Percentiles rank a stretch among this genome's conserved stretches.
phyloP scores from a whole-genome alignment of 1,140 invertebrate species.

The Oedothorax gibbosus region DNA sequence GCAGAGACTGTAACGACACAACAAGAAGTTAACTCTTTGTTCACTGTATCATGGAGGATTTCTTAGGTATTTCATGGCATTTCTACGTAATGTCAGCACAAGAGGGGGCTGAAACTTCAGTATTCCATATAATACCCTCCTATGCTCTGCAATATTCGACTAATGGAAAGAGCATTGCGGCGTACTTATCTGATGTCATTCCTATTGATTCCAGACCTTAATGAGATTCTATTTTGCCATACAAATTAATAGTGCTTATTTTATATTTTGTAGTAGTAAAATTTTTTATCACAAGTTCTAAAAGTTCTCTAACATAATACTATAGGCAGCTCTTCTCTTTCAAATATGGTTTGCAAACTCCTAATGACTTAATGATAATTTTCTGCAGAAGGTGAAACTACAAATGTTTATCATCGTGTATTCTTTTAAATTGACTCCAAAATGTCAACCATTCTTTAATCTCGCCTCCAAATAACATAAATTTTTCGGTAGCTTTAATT shows the following conservation, averaged over 20 bases:
- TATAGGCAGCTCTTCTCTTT: constrained; percentile 53
- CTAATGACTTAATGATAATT: constrained; percentile 62
- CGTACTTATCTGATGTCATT: constrained; percentile 65
- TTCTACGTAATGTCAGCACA: too few species aligned
- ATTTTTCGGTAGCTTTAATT: constrained; percentile 21
- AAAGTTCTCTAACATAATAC: constrained; percentile 60
- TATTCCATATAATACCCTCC: too few species aligned
- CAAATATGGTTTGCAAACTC: constrained; percentile 55
- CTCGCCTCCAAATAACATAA: background rate
- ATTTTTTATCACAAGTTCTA: constrained; percentile 19
- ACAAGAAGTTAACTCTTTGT: too few species aligned
- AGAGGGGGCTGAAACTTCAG: too few species aligned
- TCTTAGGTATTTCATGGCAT: too few species aligned
- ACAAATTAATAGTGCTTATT: background rate
- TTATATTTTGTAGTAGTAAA: constrained; percentile 1
- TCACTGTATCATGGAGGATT: too few species aligned
- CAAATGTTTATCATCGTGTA: background rate
- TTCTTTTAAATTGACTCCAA: too few species aligned
- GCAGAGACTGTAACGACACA: too few species aligned
- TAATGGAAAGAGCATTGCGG: constrained; percentile 65
- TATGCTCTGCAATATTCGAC: too few species aligned
- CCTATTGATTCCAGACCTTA: constrained; percentile 65
- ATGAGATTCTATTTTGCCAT: constrained; percentile 65
- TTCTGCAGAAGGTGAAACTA: constrained; percentile 26
- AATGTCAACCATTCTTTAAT: background rate